Conservation (phyloP, 2,888 invertebrate genomes). For the Drymonia ruficornis region DNA sequence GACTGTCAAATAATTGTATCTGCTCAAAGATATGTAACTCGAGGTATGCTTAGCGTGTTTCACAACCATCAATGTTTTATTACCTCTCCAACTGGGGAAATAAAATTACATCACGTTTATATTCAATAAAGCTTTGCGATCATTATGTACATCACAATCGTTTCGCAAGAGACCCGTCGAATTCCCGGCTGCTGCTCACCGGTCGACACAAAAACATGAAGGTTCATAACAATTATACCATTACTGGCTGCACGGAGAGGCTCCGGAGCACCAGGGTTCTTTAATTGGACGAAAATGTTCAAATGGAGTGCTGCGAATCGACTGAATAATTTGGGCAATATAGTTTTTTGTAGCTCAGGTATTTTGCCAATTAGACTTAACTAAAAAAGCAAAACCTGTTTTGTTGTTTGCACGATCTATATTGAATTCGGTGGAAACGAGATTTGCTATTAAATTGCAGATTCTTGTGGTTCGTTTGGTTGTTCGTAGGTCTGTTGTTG, state of each 20-base stretch:
- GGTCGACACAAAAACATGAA: conserved; percentile 13
- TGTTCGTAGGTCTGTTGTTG: too few relatives aligned
- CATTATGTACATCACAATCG: background rate
- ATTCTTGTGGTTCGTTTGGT: too few relatives aligned
- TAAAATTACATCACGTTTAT: background rate
- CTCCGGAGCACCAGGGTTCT: conserved; percentile 10
- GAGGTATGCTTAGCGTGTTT: background rate
- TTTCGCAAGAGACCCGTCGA: background rate
- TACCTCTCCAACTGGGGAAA: too few relatives aligned
- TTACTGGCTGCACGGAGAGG: conserved; percentile 17
- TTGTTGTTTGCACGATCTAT: background rate
- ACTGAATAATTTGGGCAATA: conserved; percentile 6
- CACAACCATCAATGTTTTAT: background rate
- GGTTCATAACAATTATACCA: conserved; percentile 38
- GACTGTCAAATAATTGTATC: too few relatives aligned
- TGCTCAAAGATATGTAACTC: too few relatives aligned
- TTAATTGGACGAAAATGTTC: conserved; percentile 32
- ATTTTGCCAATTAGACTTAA: conserved; percentile 16
- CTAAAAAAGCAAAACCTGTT: conserved; percentile 6
- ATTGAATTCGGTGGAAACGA: background rate
- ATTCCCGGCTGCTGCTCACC: background rate
- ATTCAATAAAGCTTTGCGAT: background rate
- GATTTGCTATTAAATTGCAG: background rate
- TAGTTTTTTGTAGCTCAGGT: conserved; percentile 11
- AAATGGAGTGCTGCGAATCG: conserved; percentile 39